Base-by-base conservation (phyloP, 2,888 invertebrate genomes). In the Diloba caeruleocephala region DNA sequence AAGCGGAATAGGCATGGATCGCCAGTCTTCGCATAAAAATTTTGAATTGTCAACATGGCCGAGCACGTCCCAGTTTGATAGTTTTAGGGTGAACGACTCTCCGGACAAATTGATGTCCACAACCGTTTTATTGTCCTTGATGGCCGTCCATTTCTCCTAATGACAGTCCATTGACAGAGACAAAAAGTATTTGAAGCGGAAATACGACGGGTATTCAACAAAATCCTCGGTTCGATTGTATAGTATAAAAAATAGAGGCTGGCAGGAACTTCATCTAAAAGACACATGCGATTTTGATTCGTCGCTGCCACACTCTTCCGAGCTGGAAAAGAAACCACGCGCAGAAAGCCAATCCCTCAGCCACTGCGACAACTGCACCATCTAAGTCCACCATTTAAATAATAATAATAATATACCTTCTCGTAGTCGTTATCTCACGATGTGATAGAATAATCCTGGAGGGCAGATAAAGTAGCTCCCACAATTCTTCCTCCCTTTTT, bases 81-180 rank as follows among this genome's bases (percentile, higher is more conserved):
- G 32, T 39, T 62, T 8, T 14, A 15, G 12, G 31, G 13, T 31
- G 6, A 29, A 26, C 1, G 9, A 1, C 9, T 32, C 8, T 8
- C 13, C 1, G 3, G 2, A 60, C 29, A 48, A 60, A 60, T 43
- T 17, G 48, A 55, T 48, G 31, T 13, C 15, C 31, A 7, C n/a
- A 28, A 19, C 0, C n/a, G 34, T 62, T 59, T 46, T 46, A 55
- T 31, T n/a, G 41, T 14, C 21, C 13, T n/a, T 38, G 32, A 62
- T 45, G 54, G 23, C 63, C 7, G 10, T 8, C 29, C 12, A 59
- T 46, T 62, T 46, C 13, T 39, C 23, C 17, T 42, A 54, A 59
- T 31, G 46, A 46, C 25, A 26, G 15, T 3, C 8, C 1, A 6
- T n/a, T 12, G 26, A 19, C 9, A 2, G 19, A 38, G 41, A 39